Evolutionary conservation across 53 echinoderm and acorn worm genomes (phyloP).

Genomic region (Glandiceps talaboti): DNA sequence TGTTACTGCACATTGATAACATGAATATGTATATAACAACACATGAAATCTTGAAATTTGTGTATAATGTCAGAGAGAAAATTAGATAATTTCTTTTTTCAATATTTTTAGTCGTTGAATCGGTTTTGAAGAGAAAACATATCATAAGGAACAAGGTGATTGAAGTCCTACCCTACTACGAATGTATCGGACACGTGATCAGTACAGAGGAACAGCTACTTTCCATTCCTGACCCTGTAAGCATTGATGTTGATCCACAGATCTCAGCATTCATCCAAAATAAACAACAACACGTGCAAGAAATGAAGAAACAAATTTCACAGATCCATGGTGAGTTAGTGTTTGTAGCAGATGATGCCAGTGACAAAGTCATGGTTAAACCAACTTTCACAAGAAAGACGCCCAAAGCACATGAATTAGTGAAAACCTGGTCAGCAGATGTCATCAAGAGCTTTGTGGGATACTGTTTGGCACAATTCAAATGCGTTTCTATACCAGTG

Average conservation of each 20-base stretch:
- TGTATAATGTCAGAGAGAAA: too few relatives aligned
- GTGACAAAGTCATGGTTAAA: neutral
- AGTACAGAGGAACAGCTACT: neutral
- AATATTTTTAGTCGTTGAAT: neutral
- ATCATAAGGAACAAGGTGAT: neutral
- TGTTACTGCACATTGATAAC: too few relatives aligned
- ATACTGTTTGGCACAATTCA: constrained; percentile 7
- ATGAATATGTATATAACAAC: too few relatives aligned
- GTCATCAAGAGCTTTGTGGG: neutral
- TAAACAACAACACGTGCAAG: neutral
- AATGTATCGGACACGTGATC: neutral
- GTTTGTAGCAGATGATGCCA: neutral
- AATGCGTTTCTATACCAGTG: constrained; percentile 1
- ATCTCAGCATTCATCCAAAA: neutral
- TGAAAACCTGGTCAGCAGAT: constrained; percentile 11
- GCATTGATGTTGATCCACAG: neutral
- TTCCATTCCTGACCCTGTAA: neutral
- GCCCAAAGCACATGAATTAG: neutral
- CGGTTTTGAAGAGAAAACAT: neutral
- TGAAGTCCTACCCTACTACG: neutral
- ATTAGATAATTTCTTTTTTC: too few relatives aligned
- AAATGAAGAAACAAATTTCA: neutral
- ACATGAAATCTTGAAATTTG: too few relatives aligned
- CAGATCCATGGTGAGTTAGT: neutral
- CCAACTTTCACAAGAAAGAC: neutral